Conservation (phyloP, 2,113 vertebrate genomes). For the Rhinogobius similis region DNA sequence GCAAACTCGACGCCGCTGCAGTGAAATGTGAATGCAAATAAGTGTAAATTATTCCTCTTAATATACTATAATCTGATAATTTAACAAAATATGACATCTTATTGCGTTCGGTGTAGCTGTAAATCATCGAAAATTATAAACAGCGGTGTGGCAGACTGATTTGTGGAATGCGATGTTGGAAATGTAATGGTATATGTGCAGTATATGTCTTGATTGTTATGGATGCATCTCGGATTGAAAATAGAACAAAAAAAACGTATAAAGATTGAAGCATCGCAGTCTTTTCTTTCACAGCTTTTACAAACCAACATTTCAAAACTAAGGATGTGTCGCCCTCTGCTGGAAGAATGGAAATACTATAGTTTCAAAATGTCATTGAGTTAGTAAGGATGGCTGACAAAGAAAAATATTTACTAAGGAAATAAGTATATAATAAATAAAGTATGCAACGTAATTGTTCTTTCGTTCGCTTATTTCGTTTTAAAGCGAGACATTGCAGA, state of each 20-base stretch:
- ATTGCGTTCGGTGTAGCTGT: background rate
- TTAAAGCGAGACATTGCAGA: too few species aligned
- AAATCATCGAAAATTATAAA: background rate
- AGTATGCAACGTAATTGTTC: too few species aligned
- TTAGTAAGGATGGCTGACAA: background rate
- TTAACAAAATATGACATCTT: background rate
- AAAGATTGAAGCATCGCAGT: constrained; percentile 5
- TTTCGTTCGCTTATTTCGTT: too few species aligned
- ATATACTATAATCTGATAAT: background rate
- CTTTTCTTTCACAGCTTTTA: constrained; percentile 5
- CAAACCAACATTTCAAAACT: constrained; percentile 39
- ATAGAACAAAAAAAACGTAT: constrained; percentile 5
- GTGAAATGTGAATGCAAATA: constrained; percentile 11
- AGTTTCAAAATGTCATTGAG: background rate
- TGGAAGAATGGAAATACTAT: background rate
- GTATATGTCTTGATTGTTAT: background rate
- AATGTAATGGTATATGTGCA: background rate
- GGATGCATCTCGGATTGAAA: background rate
- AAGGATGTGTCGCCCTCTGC: constrained; percentile 76
- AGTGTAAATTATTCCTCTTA: constrained; percentile 6
- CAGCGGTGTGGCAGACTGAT: background rate
- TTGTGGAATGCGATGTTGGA: background rate
- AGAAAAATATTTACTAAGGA: background rate
- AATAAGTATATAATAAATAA: too few species aligned
- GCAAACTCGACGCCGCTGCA: constrained; percentile 27